These are phyloP conservation scores for Parapristionchus giblindavisi DNA, from an alignment of 2,888 invertebrate species.

Conservation along the genomic window DNA sequence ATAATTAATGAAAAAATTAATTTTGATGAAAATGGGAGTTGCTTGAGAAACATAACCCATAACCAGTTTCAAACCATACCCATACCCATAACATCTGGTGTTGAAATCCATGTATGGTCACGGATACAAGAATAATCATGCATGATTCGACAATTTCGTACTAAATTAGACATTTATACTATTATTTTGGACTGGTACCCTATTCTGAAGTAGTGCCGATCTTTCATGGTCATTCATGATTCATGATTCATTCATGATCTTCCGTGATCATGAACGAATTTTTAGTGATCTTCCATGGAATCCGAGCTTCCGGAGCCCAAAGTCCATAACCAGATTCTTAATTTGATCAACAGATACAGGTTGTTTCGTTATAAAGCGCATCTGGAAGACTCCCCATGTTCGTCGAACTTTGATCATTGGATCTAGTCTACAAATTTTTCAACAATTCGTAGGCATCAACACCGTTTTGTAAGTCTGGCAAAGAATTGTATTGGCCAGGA, in stretches of 20 bases:
- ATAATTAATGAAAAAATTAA: too few relatives aligned
- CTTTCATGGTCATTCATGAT: not conserved
- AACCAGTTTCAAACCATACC: too few relatives aligned
- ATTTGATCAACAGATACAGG: not conserved
- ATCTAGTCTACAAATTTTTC: slow-evolving; percentile 73
- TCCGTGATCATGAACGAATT: not conserved
- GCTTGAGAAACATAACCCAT: too few relatives aligned
- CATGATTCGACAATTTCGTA: too few relatives aligned
- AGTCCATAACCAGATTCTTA: not conserved
- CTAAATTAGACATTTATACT: too few relatives aligned
- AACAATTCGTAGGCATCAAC: slow-evolving; percentile 75
- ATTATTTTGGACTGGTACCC: too few relatives aligned
- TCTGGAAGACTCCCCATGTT: slow-evolving; percentile 57
- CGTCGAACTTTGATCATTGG: slow-evolving; percentile 72
- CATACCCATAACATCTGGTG: too few relatives aligned
- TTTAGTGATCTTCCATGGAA: not conserved
- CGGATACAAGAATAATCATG: too few relatives aligned
- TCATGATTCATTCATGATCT: not conserved
- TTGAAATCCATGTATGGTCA: too few relatives aligned
- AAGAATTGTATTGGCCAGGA: not conserved
- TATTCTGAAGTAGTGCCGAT: too few relatives aligned
- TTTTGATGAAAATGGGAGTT: too few relatives aligned
- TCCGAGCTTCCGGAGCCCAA: too few relatives aligned
- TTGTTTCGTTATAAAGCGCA: slow-evolving; percentile 34
- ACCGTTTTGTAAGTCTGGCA: slow-evolving; percentile 72